phyloP scores from a whole-genome alignment of 2,797 vertebrate genomes.

The Acanthopagrus latus region DNA sequence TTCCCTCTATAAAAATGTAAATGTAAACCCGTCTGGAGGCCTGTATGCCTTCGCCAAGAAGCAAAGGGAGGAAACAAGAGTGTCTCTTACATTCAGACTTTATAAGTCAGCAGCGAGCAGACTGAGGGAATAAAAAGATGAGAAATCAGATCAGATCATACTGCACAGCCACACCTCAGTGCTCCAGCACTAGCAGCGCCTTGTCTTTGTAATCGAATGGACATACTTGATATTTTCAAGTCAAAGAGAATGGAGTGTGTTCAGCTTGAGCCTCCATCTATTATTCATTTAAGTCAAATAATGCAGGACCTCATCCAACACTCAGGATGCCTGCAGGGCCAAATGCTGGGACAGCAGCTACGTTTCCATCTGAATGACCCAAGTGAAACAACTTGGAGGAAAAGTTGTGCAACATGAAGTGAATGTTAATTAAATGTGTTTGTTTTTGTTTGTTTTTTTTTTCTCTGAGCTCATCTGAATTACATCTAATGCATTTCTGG shows the following conservation, averaged over 20 bases:
- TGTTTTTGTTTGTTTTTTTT: too few relatives aligned
- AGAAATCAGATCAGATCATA: conserved; percentile 28
- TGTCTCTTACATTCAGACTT: too few relatives aligned
- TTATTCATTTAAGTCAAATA: conserved; percentile 50
- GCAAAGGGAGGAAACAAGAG: not conserved
- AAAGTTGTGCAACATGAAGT: not conserved
- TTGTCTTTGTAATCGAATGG: conserved; percentile 32
- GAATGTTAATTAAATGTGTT: not conserved
- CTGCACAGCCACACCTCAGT: conserved; percentile 7
- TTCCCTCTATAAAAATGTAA: not conserved
- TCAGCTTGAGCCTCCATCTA: conserved; percentile 24
- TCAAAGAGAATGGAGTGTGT: conserved; percentile 27
- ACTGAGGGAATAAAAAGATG: conserved; percentile 28
- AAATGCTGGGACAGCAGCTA: not conserved
- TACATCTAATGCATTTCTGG: not conserved
- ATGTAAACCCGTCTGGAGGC: not conserved
- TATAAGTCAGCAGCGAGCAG: not conserved
- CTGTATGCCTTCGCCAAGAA: not conserved
- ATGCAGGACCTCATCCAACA: conserved; percentile 32
- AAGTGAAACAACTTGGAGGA: not conserved
- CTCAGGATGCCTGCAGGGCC: not conserved
- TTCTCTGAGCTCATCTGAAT: not conserved
- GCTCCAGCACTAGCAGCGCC: conserved; percentile 1
- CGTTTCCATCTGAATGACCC: not conserved
- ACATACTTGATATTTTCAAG: conserved; percentile 28